These are phyloP conservation scores for Dichetophora obliterata DNA, from an alignment of 2,888 invertebrate species.

Conservation along the genomic window DNA sequence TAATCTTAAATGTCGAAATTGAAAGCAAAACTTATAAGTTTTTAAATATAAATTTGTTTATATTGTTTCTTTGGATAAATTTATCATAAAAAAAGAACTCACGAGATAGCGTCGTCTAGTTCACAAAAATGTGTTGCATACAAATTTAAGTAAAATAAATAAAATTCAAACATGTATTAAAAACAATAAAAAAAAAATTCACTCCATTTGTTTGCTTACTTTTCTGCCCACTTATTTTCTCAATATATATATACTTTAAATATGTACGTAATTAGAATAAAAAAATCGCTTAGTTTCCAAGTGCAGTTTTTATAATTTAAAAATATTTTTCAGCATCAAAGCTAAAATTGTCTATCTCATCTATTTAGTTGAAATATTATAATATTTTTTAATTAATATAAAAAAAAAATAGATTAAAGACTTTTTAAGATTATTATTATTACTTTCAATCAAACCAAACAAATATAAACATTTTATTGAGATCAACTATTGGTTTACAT, in stretches of 20 bases:
- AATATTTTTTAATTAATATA: constrained; percentile 17
- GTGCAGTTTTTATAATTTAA: constrained; percentile 15
- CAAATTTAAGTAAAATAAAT: constrained; percentile 16
- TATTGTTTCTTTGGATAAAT: neutral
- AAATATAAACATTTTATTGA: constrained; percentile 33
- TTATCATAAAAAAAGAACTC: neutral
- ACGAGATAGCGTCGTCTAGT: constrained; percentile 5
- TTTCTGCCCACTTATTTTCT: neutral
- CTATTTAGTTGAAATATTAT: constrained; percentile 14
- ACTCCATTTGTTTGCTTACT: constrained; percentile 11
- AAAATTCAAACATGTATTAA: constrained; percentile 11
- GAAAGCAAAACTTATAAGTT: constrained; percentile 15
- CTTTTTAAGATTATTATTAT: constrained; percentile 27
- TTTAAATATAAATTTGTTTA: neutral
- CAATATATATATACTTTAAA: neutral
- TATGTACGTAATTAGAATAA: constrained; percentile 14
- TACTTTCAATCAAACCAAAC: constrained; percentile 35
- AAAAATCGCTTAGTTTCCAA: neutral
- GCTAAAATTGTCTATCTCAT: constrained; percentile 28
- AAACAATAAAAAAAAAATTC: constrained; percentile 1
- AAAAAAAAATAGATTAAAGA: neutral
- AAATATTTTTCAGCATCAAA: neutral
- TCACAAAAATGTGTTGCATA: constrained; percentile 20
- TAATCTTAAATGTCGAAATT: constrained; percentile 2
- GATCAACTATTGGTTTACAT: neutral